These are phyloP conservation scores for Agrypnus murinus DNA, from an alignment of 2,888 invertebrate genomes.

Conservation along the genomic window DNA sequence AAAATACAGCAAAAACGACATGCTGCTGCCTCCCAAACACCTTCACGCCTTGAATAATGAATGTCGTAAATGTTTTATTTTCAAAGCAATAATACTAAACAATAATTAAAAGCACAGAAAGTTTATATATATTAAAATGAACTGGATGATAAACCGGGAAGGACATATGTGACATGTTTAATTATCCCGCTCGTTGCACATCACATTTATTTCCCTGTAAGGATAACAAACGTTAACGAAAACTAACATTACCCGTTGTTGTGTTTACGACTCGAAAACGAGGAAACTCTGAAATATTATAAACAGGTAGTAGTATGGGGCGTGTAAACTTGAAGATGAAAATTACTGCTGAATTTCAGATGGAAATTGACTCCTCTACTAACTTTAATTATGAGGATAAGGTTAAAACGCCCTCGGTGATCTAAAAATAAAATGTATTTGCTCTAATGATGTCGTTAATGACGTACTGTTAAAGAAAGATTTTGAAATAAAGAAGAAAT, in stretches of 20 bases:
- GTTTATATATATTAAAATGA: conserved; percentile 25
- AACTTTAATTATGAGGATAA: neutral
- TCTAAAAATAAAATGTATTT: conserved; percentile 2
- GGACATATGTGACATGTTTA: conserved; percentile 20
- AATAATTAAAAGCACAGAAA: conserved; percentile 31
- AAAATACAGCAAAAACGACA: neutral
- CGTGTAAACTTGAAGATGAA: neutral
- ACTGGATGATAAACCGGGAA: conserved; percentile 30
- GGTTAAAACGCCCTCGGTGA: neutral
- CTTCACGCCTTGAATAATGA: conserved; percentile 24
- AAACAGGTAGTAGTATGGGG: conserved; percentile 5
- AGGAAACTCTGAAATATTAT: neutral
- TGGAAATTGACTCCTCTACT: neutral
- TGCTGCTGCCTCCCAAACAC: conserved; percentile 1
- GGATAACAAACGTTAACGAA: neutral
- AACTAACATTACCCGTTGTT: neutral
- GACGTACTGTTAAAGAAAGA: no score
- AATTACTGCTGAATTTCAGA: neutral
- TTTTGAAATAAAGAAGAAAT: no score
- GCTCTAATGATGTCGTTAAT: neutral
- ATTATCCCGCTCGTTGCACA: conserved; percentile 27
- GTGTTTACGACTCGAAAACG: neutral
- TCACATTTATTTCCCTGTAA: conserved; percentile 14
- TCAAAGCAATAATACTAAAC: conserved; percentile 27
- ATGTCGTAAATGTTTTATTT: conserved; percentile 28